These are phyloP conservation scores for Galleria mellonella DNA, from an alignment of 1,140 invertebrate genomes.

Conservation along the genomic window DNA sequence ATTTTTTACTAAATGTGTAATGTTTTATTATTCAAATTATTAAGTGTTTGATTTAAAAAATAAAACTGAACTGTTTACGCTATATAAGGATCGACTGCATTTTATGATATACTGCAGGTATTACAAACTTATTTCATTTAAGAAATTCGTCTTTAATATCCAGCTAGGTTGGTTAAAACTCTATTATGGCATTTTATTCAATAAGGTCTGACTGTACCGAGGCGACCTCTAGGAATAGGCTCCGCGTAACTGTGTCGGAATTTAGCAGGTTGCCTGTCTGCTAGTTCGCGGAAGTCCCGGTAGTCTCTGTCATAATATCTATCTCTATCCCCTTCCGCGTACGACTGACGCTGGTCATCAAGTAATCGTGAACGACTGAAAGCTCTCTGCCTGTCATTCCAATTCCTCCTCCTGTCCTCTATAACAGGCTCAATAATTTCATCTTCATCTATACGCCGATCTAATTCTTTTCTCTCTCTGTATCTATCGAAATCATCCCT, in stretches of 20 bases:
- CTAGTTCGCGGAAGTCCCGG: constrained; percentile 56
- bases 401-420: constrained; percentile 56
- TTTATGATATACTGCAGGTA: too few relatives aligned
- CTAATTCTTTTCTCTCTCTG: constrained; percentile 50
- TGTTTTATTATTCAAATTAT: too few relatives aligned
- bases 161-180: constrained; percentile 13
- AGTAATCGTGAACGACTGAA: constrained; percentile 62
- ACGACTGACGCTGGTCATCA: constrained; percentile 59
- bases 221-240: constrained; percentile 62
- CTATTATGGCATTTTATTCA: constrained; percentile 61
- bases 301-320: constrained; percentile 61
- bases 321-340: constrained; percentile 57
- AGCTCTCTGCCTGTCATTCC: constrained; percentile 57
- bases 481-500: constrained; percentile 55
- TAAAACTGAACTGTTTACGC: too few relatives aligned
- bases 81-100: too few relatives aligned
- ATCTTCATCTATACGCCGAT: constrained; percentile 62
- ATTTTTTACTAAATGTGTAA: too few relatives aligned
- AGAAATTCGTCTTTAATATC: too few relatives aligned
- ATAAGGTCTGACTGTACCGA: constrained; percentile 67
- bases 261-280: constrained; percentile 60
- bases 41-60: too few relatives aligned
- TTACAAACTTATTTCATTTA: too few relatives aligned
- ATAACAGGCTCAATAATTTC: constrained; percentile 67
- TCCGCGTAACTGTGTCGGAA: constrained; percentile 71